phyloP scores from a whole-genome alignment of 2,888 invertebrate genomes.

The Drosophila cognata region DNA sequence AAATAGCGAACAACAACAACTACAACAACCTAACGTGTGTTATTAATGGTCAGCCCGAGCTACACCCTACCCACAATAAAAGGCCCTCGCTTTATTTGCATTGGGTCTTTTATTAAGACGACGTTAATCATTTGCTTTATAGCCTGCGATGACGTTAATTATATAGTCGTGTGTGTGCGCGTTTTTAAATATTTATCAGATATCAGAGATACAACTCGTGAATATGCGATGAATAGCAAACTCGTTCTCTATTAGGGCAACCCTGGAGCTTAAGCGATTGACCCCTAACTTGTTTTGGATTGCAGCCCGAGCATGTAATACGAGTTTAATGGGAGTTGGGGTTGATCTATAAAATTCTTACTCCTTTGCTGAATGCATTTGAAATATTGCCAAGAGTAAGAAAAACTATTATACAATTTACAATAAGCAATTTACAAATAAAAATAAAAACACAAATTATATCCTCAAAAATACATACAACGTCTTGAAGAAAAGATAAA shows the following conservation, averaged over 20 bases:
- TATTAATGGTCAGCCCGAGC: constrained; percentile 50
- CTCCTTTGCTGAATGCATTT: background rate
- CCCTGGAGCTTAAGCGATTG: constrained; percentile 24
- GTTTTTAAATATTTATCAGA: constrained; percentile 69
- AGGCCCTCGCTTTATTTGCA: constrained; percentile 48
- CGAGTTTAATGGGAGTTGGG: background rate
- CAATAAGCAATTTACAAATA: background rate
- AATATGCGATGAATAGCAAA: constrained; percentile 52
- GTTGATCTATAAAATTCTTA: background rate
- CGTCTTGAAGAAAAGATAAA: background rate
- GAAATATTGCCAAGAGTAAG: background rate
- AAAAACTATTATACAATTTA: background rate
- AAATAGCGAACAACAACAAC: constrained; percentile 52
- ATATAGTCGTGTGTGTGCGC: constrained; percentile 57
- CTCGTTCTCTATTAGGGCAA: constrained; percentile 60
- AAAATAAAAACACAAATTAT: background rate
- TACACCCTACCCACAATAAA: constrained; percentile 18
- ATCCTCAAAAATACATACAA: background rate
- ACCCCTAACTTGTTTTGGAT: constrained; percentile 41
- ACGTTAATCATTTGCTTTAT: constrained; percentile 72
- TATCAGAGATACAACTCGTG: constrained; percentile 18
- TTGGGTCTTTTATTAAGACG: constrained; percentile 61
- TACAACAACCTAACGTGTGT: constrained; percentile 47
- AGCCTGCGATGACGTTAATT: constrained; percentile 62
- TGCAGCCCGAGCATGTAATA: background rate